phyloP scores from a whole-genome alignment of 2,797 vertebrate species.

The Mormyrops boulengeri region DNA sequence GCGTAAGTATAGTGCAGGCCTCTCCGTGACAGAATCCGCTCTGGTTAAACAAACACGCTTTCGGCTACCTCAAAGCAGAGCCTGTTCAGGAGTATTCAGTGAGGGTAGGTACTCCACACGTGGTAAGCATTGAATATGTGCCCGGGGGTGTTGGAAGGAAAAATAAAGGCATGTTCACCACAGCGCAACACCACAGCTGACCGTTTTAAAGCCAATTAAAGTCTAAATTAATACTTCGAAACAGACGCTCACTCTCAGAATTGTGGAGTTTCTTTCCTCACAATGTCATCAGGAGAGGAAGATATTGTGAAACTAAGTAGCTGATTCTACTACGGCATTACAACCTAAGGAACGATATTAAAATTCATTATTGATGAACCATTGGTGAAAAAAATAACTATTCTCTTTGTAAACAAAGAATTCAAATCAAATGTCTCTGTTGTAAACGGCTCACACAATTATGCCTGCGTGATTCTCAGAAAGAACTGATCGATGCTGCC shows the following conservation, averaged over 20 bases:
- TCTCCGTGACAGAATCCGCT: not conserved
- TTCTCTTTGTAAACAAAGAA: not conserved
- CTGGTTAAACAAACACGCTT: constrained; percentile 15
- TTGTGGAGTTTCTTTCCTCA: not conserved
- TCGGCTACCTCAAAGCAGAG: not conserved
- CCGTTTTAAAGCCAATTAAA: not conserved
- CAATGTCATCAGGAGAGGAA: not conserved
- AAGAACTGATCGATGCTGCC: not conserved
- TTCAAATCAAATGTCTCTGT: not conserved
- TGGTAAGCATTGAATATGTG: not conserved
- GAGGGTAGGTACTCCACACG: not conserved
- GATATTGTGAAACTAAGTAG: not conserved
- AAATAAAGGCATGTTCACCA: not conserved
- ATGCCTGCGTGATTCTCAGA: not conserved
- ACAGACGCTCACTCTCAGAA: not conserved
- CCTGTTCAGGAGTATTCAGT: not conserved
- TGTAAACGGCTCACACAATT: not conserved
- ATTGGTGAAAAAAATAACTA: not conserved
- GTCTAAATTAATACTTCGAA: not conserved
- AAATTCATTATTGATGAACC: not conserved
- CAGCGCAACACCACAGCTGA: not conserved
- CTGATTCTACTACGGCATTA: not conserved
- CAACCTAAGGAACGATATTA: not conserved
- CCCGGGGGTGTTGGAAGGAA: not conserved
- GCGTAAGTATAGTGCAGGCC: constrained; percentile 10